Percentiles rank a stretch among this genome's conserved stretches.
Evolutionary conservation across 2,797 vertebrate genomes (phyloP).

Genomic region (Brachymystax lenok): DNA sequence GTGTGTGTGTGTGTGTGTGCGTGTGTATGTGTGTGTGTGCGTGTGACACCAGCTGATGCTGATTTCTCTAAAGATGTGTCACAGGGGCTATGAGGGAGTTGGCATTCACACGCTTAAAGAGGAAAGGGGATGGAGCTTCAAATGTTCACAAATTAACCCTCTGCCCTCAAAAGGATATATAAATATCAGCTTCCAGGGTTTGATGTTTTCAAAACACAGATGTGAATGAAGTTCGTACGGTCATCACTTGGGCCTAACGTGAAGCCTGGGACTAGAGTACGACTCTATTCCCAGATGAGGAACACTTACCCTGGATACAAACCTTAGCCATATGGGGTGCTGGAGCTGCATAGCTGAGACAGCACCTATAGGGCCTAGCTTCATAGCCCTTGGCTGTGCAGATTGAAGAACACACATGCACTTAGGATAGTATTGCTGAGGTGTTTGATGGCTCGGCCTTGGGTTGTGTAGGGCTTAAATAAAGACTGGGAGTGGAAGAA

Average conservation of each 20-base stretch:
- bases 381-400: not conserved
- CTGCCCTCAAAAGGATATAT: slow-evolving; percentile 31
- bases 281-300: slow-evolving; percentile 2
- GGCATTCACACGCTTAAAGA: not conserved
- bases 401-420: not conserved
- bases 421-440: not conserved
- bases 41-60: too few species aligned
- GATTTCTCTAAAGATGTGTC: slow-evolving; percentile 1
- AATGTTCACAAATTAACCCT: slow-evolving; percentile 29
- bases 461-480: slow-evolving; percentile 40
- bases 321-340: not conserved
- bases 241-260: not conserved
- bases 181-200: slow-evolving; percentile 23
- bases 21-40: not conserved
- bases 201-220: slow-evolving; percentile 18
- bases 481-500: slow-evolving; percentile 32
- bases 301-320: not conserved
- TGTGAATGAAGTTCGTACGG: not conserved
- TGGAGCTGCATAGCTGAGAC: not conserved
- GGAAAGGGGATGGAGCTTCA: not conserved
- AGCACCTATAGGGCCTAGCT: not conserved
- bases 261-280: not conserved
- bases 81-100: not conserved
- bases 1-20: not conserved
- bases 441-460: not conserved